phyloP scores from a whole-genome alignment of 2,797 vertebrate species.

The Loris lydekkerianus region DNA sequence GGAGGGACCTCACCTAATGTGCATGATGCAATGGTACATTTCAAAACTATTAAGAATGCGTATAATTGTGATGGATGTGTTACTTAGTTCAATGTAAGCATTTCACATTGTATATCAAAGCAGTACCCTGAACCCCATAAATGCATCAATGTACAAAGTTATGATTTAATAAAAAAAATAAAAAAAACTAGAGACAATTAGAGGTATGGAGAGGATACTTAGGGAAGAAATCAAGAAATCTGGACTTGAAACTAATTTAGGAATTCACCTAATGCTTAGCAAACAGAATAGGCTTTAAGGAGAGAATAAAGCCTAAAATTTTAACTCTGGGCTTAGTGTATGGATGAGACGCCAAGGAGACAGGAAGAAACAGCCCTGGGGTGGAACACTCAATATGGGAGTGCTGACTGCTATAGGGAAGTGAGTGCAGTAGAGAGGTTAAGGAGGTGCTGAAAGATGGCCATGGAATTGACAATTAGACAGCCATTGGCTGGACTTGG shows the following conservation, averaged over 20 bases:
- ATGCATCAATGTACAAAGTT: too few relatives aligned
- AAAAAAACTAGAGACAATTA: neutral
- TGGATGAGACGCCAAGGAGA: neutral
- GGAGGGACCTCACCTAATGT: too few relatives aligned
- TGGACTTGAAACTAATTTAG: neutral
- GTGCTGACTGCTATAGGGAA: neutral
- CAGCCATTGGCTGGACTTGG: neutral
- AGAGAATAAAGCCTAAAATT: conserved; percentile 24
- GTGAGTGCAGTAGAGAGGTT: neutral
- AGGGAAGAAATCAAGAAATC: neutral
- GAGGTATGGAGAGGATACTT: neutral
- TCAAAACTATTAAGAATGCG: too few relatives aligned
- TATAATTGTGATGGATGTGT: too few relatives aligned
- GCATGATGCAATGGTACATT: too few relatives aligned
- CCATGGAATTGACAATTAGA: neutral
- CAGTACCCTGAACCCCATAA: too few relatives aligned
- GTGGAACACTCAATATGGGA: neutral
- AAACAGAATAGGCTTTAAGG: neutral
- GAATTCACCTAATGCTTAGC: neutral
- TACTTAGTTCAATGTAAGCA: too few relatives aligned
- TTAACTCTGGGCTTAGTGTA: neutral
- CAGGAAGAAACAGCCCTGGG: neutral
- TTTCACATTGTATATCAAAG: too few relatives aligned
- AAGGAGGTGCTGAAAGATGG: neutral
- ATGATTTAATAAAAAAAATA: too few relatives aligned